A percentile compares a stretch with the other conserved stretches of the same genome.
phyloP scores from a whole-genome alignment of 1,140 invertebrate species.

The Linepithema humile region DNA sequence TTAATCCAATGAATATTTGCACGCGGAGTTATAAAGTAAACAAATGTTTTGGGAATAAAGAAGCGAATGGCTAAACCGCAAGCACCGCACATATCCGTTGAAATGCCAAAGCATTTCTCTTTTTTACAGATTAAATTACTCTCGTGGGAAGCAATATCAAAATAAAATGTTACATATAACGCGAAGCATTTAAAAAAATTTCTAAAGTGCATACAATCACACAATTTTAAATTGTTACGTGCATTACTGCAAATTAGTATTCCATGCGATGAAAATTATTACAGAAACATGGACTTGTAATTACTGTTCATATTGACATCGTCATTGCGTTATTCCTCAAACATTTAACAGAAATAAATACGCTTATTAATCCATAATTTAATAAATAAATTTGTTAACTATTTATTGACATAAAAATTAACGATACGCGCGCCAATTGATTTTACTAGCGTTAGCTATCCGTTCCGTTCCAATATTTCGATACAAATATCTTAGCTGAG shows the following conservation, averaged over 20 bases:
- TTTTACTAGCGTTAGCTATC: not conserved
- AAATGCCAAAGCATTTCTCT: constrained; percentile 1
- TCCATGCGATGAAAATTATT: not conserved
- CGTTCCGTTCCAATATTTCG: not conserved
- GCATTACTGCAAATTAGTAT: not conserved
- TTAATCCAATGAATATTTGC: constrained; percentile 29
- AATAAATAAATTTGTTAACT: not conserved
- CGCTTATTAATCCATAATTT: not conserved
- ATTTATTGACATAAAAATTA: not conserved
- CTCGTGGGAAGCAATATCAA: constrained; percentile 12
- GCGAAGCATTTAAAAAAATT: constrained; percentile 1
- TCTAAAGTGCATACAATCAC: not conserved
- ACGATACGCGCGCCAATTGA: not conserved
- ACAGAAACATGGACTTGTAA: not conserved
- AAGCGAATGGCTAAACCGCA: constrained; percentile 36
- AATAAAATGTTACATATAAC: constrained; percentile 11
- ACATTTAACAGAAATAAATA: not conserved
- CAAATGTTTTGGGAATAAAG: constrained; percentile 21
- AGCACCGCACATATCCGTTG: constrained; percentile 28
- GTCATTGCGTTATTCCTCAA: not conserved
- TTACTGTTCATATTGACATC: not conserved
- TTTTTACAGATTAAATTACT: constrained; percentile 49
- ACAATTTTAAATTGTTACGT: constrained; percentile 8
- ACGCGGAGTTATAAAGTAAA: constrained; percentile 20
- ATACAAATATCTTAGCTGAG: not conserved